Percentiles rank a stretch among this genome's conserved stretches.
Conservation (phyloP, 2,888 invertebrate species). For the Scrobipalpa costella region DNA sequence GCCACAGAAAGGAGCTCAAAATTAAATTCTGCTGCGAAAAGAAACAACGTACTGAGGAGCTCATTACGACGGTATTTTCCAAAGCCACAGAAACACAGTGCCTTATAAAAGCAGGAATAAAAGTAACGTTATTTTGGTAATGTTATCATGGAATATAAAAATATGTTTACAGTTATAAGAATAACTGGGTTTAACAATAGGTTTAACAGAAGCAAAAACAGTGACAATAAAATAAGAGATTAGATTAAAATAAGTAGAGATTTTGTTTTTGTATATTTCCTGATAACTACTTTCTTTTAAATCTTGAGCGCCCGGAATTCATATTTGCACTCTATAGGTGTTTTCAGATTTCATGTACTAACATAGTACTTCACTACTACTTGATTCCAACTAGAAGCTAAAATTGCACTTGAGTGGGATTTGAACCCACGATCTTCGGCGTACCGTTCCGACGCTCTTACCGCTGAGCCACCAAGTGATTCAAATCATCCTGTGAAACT, state of each 20-base stretch:
- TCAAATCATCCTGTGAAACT: too few species aligned
- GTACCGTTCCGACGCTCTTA: too few species aligned
- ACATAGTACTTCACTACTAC: too few species aligned
- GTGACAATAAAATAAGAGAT: neutral
- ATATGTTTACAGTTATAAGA: neutral
- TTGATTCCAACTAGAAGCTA: too few species aligned
- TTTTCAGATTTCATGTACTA: neutral
- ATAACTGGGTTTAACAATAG: neutral
- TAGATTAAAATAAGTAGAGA: neutral
- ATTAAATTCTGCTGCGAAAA: neutral
- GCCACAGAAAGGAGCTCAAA: neutral
- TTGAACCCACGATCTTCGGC: too few species aligned
- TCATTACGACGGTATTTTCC: neutral
- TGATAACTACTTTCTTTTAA: neutral
- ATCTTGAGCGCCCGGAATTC: neutral
- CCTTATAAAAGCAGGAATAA: neutral
- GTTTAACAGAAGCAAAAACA: neutral
- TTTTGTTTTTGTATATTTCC: neutral
- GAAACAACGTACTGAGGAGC: neutral
- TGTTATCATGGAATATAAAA: neutral
- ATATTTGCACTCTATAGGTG: neutral
- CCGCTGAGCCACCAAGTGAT: too few species aligned
- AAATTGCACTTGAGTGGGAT: too few species aligned
- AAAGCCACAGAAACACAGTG: neutral
- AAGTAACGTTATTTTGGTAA: neutral